Conservation (phyloP, 2,113 vertebrate species). For the Pollachius pollachius region DNA sequence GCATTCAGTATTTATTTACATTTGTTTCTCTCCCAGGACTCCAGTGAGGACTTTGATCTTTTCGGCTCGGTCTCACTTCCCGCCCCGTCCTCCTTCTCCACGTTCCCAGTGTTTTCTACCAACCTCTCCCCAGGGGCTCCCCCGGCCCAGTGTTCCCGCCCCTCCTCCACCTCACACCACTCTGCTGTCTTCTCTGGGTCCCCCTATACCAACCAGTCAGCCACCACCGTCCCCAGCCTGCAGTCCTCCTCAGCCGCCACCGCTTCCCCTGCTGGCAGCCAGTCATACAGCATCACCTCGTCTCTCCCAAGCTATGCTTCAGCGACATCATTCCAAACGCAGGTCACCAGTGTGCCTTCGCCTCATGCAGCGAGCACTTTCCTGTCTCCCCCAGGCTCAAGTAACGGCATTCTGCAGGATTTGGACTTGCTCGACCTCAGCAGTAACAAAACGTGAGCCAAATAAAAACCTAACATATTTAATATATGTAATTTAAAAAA, state of each 20-base stretch:
- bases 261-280: slow-evolving; percentile 4
- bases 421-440: slow-evolving; percentile 62
- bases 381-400: slow-evolving; percentile 14
- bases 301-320: background rate
- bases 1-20: slow-evolving; percentile 6
- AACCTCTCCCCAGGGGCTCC: slow-evolving; percentile 11
- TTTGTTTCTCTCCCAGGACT: slow-evolving; percentile 31
- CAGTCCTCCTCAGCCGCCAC: background rate
- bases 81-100: slow-evolving; percentile 16
- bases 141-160: slow-evolving; percentile 36
- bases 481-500: no score
- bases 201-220: slow-evolving; percentile 37
- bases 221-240: slow-evolving; percentile 12
- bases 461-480: background rate
- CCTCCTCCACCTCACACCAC: slow-evolving; percentile 9
- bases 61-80: slow-evolving; percentile 62
- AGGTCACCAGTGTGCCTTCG: slow-evolving; percentile 12
- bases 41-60: slow-evolving; percentile 72
- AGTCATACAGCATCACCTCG: slow-evolving; percentile 7
- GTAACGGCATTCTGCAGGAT: slow-evolving; percentile 53
- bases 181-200: slow-evolving; percentile 48
- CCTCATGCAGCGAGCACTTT: slow-evolving; percentile 9
- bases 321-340: slow-evolving; percentile 11
- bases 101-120: slow-evolving; percentile 22
- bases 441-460: slow-evolving; percentile 52